Percentiles rank a stretch among this genome's conserved stretches.
Evolutionary conservation across 2,888 invertebrate species (phyloP).

Genomic region (Ophion slaviceki): DNA sequence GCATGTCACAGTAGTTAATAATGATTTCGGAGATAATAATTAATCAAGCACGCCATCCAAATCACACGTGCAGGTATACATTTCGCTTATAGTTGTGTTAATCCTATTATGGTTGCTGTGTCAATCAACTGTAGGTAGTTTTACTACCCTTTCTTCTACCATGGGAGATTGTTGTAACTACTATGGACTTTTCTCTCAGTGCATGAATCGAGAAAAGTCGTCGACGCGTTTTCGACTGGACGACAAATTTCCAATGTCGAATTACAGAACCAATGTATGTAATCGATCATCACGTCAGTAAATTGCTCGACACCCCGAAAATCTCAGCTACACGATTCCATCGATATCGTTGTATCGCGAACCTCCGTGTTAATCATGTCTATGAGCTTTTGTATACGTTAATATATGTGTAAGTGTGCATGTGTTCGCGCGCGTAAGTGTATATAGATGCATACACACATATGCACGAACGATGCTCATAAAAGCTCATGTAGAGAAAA

Average conservation of each 20-base stretch:
- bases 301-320: slow-evolving; percentile 71
- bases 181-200: not conserved
- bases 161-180: not conserved
- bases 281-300: slow-evolving; percentile 78
- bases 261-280: slow-evolving; percentile 67
- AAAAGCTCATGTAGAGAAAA: not conserved
- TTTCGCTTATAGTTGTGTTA: not conserved
- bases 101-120: not conserved
- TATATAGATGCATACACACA: not conserved
- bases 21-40: too few relatives aligned
- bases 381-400: slow-evolving; percentile 35
- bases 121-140: not conserved
- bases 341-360: slow-evolving; percentile 13
- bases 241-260: slow-evolving; percentile 60
- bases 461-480: slow-evolving; percentile 11
- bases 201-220: slow-evolving; percentile 61
- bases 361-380: slow-evolving; percentile 31
- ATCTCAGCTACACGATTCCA: slow-evolving; percentile 31
- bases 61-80: too few relatives aligned
- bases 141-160: not conserved
- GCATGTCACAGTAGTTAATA: too few relatives aligned
- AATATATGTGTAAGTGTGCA: not conserved
- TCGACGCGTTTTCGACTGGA: slow-evolving; percentile 35
- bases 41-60: too few relatives aligned
- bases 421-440: not conserved